Base-by-base conservation (phyloP, 2,113 vertebrate genomes). In the Gallinago jamesoni region DNA sequence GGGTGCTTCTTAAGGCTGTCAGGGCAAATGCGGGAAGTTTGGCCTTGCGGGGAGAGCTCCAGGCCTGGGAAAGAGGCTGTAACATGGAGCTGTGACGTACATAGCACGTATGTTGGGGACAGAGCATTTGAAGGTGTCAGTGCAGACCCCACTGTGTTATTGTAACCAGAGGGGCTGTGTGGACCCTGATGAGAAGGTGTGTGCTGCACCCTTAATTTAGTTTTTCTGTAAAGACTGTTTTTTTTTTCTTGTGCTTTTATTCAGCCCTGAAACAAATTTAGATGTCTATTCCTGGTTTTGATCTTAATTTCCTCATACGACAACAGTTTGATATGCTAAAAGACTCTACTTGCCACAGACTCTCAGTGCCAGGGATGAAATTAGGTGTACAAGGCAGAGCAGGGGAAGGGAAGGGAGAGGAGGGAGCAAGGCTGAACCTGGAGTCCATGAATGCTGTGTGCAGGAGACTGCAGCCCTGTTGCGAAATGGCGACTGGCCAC, bases 51-150 rank as follows among this genome's bases (percentile, higher is more conserved):
- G 43, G 13, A 70, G 41, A 21, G 24, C 30, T 93, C 14, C 15
- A 9, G n/a, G 12, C 59, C n/a, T 89, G 47, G 25, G 55, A 78
- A 39, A 12, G 8, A 43, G 75, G 12, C 35, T 69, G 30, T 87
- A 35, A 47, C 0, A 0, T 21, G 18, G 39, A 7, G 35, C 14
- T 41, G 50, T 69, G 55, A 50, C 24, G 10, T 73, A 5, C n/a
- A 21, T 68, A 78, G 22, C 1, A 0, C 41, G 16, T 1, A 0
- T 89, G 47, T 48, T 0, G 1, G 25, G 28, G 31, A 16, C n/a
- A 22, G 55, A 59, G 39, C 0, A 0, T 80, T 48, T 37, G 33
- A 85, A 90, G 47, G 12, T 56, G 31, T 15, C 0, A 0, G 1
- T 73, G 73, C 27, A 66, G 50, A 77, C 31, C 41, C 19, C 18